Conservation (phyloP, 2,797 vertebrate genomes). For the Capromys pilorides region DNA sequence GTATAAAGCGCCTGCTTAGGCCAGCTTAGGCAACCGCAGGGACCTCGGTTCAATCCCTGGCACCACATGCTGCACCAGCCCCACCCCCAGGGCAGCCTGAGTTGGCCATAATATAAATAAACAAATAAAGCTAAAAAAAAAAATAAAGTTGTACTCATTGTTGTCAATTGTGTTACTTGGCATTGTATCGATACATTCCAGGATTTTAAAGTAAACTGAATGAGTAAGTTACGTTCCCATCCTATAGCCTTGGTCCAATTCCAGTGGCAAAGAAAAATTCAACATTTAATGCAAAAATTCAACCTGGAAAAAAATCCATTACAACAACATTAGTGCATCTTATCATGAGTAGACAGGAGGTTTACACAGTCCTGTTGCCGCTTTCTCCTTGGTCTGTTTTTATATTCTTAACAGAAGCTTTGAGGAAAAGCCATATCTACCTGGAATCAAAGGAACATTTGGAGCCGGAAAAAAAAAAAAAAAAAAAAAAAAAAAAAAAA, state of each 20-base stretch:
- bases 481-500: not conserved
- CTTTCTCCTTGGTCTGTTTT: conserved; percentile 50
- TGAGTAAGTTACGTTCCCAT: not conserved
- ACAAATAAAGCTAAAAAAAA: too few relatives aligned
- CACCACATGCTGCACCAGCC: too few relatives aligned
- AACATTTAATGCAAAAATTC: conserved; percentile 17
- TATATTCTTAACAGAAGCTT: not conserved
- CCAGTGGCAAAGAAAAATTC: not conserved
- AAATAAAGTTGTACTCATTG: not conserved
- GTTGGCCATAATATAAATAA: too few relatives aligned
- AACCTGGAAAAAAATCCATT: conserved; percentile 6
- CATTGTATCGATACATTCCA: not conserved
- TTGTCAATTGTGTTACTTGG: not conserved
- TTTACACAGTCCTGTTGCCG: not conserved
- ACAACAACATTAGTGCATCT: not conserved
- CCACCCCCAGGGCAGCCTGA: too few relatives aligned
- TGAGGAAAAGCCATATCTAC: not conserved
- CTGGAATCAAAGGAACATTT: conserved; percentile 9
- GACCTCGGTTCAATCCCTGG: too few relatives aligned
- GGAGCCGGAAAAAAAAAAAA: not conserved
- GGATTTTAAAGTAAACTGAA: conserved; percentile 38
- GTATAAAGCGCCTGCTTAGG: too few relatives aligned
- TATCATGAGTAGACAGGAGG: not conserved
- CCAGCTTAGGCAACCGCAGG: too few relatives aligned
- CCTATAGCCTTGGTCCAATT: not conserved